These are phyloP conservation scores for Herpailurus yagouaroundi DNA, from an alignment of 2,113 vertebrate genomes.

Conservation along the genomic window DNA sequence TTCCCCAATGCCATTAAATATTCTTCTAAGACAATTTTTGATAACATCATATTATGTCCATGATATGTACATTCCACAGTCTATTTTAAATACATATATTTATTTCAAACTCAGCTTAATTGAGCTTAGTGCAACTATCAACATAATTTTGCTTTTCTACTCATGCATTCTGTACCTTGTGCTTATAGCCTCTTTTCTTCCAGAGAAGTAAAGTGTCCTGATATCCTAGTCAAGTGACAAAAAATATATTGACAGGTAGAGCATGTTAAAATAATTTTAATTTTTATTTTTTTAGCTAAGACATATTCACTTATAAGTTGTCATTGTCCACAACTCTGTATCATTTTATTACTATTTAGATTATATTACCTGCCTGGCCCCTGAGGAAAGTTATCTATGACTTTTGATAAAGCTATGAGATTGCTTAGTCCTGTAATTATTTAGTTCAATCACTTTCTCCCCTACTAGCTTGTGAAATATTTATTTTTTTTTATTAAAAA, in stretches of 20 bases:
- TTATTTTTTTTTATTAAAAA: too few relatives aligned
- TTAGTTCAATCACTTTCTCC: not conserved
- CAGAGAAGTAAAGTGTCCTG: not conserved
- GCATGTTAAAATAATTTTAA: not conserved
- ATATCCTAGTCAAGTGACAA: not conserved
- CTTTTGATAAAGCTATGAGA: not conserved
- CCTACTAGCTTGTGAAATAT: not conserved
- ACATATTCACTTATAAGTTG: not conserved
- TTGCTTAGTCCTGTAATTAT: not conserved
- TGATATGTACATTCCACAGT: not conserved
- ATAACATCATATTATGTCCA: not conserved
- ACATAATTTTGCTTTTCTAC: not conserved
- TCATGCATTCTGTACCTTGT: not conserved
- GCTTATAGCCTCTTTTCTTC: not conserved
- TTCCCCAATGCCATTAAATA: not conserved
- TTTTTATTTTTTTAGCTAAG: not conserved
- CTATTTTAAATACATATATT: not conserved
- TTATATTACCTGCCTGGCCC: not conserved
- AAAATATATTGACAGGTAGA: not conserved
- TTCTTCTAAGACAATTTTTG: not conserved
- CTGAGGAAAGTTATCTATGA: not conserved
- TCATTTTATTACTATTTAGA: not conserved
- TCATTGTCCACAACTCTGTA: not conserved
- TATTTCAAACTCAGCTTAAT: conserved; percentile 14
- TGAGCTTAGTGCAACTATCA: not conserved